These are phyloP conservation scores for Hypena proboscidalis DNA, from an alignment of 2,888 invertebrate species.

Conservation along the genomic window DNA sequence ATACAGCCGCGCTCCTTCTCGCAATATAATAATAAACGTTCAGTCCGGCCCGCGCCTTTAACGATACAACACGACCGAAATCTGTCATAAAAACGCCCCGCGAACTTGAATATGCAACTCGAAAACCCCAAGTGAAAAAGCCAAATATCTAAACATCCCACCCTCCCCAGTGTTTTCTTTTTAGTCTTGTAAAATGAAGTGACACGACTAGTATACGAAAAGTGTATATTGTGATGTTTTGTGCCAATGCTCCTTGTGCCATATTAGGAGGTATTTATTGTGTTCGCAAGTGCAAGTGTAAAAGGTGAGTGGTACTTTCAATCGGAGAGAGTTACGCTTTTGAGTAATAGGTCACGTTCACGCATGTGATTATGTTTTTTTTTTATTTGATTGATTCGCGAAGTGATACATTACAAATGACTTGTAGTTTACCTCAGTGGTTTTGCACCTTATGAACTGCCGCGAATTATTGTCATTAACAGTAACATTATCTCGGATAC, in stretches of 20 bases:
- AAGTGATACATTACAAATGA: too few species aligned
- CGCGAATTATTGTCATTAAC: too few species aligned
- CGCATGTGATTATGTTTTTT: neutral
- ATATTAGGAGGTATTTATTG: conserved; percentile 63
- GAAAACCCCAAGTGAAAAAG: conserved; percentile 44
- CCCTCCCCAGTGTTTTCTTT: conserved; percentile 42
- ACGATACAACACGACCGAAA: conserved; percentile 77
- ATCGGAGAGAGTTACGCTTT: conserved; percentile 17
- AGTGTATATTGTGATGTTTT: conserved; percentile 81
- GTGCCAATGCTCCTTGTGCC: conserved; percentile 74
- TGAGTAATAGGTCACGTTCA: conserved; percentile 9
- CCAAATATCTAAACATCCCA: conserved; percentile 9
- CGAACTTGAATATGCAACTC: conserved; percentile 50
- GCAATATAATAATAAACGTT: conserved; percentile 79
- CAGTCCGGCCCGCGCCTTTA: conserved; percentile 79
- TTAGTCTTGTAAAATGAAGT: conserved; percentile 56
- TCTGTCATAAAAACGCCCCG: conserved; percentile 52
- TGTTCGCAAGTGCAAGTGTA: conserved; percentile 56
- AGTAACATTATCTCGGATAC: too few species aligned
- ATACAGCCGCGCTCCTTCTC: conserved; percentile 75
- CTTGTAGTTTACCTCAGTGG: too few species aligned
- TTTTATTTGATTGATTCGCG: too few species aligned
- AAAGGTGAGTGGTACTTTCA: conserved; percentile 60
- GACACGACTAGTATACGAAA: conserved; percentile 64
- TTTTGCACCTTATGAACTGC: too few species aligned